A percentile compares a stretch with the other conserved stretches of the same genome.
Evolutionary conservation across 2,888 invertebrate genomes (phyloP).

Genomic region (Aradus depressus): DNA sequence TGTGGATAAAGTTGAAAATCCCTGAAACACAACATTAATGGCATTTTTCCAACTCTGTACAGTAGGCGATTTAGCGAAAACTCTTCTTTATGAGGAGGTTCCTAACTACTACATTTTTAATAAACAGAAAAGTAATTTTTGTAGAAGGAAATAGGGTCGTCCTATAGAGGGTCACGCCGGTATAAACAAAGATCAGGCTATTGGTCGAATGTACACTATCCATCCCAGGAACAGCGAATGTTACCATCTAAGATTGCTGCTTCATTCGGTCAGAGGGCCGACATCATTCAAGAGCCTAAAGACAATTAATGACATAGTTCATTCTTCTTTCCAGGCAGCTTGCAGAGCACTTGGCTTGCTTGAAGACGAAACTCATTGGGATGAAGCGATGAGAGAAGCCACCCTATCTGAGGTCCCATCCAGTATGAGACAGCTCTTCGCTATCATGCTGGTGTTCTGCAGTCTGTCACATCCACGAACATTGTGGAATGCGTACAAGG

Average conservation of each 20-base stretch:
- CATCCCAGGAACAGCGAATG: constrained; percentile 29
- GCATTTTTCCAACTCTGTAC: too few relatives aligned
- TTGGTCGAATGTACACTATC: constrained; percentile 30
- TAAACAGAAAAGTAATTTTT: background rate
- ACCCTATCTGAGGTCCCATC: background rate
- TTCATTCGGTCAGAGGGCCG: constrained; percentile 5
- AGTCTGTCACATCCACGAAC: background rate
- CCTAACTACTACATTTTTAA: too few relatives aligned
- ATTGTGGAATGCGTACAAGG: background rate
- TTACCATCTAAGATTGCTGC: constrained; percentile 30
- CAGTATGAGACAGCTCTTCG: background rate
- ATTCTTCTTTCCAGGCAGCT: background rate
- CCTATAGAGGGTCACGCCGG: background rate
- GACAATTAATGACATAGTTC: background rate
- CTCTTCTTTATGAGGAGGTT: too few relatives aligned
- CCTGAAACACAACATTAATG: too few relatives aligned
- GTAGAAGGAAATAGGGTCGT: background rate
- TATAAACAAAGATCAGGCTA: too few relatives aligned
- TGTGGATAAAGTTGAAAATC: too few relatives aligned
- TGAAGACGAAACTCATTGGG: background rate
- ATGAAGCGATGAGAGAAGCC: background rate
- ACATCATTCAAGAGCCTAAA: background rate
- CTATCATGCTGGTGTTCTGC: background rate
- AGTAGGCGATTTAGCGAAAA: too few relatives aligned
- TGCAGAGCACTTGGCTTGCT: background rate